phyloP scores from a whole-genome alignment of 2,797 vertebrate species.

The Hybognathus amarus region DNA sequence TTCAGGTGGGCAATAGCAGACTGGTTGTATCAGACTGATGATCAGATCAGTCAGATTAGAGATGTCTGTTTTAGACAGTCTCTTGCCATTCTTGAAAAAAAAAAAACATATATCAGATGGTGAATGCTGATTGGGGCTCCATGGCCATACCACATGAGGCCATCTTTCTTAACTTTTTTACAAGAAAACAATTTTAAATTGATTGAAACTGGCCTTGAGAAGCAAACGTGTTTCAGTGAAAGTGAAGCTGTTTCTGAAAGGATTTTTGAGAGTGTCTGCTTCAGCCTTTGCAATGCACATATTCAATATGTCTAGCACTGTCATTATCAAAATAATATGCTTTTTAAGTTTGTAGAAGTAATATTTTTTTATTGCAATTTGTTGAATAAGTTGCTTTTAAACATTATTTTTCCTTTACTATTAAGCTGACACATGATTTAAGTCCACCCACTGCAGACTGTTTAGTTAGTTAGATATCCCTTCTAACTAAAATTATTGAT shows the following conservation, averaged over 20 bases:
- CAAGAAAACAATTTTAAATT: slow-evolving; percentile 1
- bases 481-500: not conserved
- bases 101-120: not conserved
- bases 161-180: slow-evolving; percentile 10
- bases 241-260: not conserved
- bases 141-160: not conserved
- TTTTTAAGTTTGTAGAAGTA: not conserved
- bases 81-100: not conserved
- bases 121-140: not conserved
- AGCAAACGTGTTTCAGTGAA: not conserved
- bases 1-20: not conserved
- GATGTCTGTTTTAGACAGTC: not conserved
- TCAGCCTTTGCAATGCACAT: not conserved
- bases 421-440: not conserved
- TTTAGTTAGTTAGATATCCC: not conserved
- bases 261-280: not conserved
- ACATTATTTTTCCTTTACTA: too few species aligned
- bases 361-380: not conserved
- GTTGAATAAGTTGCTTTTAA: too few species aligned
- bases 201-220: not conserved
- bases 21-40: too few species aligned
- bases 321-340: not conserved
- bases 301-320: not conserved
- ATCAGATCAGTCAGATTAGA: not conserved
- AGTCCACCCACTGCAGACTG: not conserved